Evolutionary conservation across 2,797 vertebrate species (phyloP), one percentile per base, ranked within the genome.

Genomic region (Brachyalestes nurse): DNA sequence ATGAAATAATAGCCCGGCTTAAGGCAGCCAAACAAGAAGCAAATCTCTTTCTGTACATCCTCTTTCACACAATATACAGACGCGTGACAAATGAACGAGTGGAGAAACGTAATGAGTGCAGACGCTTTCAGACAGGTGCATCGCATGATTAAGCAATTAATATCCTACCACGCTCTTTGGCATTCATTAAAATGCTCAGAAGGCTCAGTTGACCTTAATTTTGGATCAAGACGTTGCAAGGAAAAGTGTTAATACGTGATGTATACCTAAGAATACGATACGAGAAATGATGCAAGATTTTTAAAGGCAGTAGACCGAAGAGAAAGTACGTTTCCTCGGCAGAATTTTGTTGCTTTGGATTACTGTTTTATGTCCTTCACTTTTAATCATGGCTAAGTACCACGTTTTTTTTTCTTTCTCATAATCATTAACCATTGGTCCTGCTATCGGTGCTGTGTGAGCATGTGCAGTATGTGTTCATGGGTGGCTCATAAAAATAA

Each of bases 401-500:
- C 25, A 34, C 14, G 6, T n/a, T 25, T n/a, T 25, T 53, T 72
- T 34, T 55, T 72, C 47, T 51, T 42, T 66, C 40, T 40, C 38
- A n/a, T 10, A 3, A 19, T 66, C n/a, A n/a, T 12, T 66, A 12
- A 14, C 6, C 66, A 69, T 8, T 42, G 17, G 40, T 47, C 17
- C 19, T 6, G 19, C 38, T 2, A 13, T 21, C 13, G 6, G 19
- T 21, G 42, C 42, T 45, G 6, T 69, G 40, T 47, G 42, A 69
- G 40, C 66, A 69, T 13, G 9, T 72, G 51, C 4, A 21, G 28
- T 51, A 28, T 51, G 13, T 57, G 71, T n/a, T 49, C 47, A 34
- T 55, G 47, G 28, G 69, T 71, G 47, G 6, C 28, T 17, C 62
- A 65, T 17, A 65, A 38, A 38, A 61, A 61, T 61, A 61, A 60